phyloP scores from a whole-genome alignment of 2,113 vertebrate species.

The Rhegmatorhina hoffmannsi region DNA sequence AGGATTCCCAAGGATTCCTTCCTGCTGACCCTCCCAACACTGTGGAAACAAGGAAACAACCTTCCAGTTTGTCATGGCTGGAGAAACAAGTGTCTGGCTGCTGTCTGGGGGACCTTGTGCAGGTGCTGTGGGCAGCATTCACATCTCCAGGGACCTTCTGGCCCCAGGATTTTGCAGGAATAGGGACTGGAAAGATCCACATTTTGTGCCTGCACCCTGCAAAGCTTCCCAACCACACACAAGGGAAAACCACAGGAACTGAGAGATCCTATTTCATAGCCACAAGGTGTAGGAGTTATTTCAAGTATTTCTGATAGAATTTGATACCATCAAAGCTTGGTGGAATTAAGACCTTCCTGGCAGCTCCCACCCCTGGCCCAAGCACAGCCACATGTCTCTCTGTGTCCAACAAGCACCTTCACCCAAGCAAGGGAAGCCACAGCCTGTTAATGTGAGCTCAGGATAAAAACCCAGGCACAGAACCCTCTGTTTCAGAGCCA shows the following conservation, averaged over 20 bases:
- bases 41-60: rapidly evolving
- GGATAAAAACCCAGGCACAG: not conserved
- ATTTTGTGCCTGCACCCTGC: rapidly evolving
- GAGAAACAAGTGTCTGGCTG: not conserved
- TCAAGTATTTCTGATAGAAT: not conserved
- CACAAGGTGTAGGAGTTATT: not conserved
- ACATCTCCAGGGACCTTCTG: not conserved
- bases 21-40: not conserved
- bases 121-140: not conserved
- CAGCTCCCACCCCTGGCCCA: not conserved
- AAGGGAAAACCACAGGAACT: not conserved
- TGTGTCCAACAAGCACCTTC: not conserved
- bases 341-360: not conserved
- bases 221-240: not conserved
- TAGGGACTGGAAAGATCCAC: rapidly evolving
- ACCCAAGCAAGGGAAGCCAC: rapidly evolving
- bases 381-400: rapidly evolving
- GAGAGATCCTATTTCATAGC: not conserved
- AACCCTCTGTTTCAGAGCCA: not conserved
- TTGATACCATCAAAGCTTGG: not conserved
- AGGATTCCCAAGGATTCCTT: not conserved
- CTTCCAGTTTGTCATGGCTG: not conserved
- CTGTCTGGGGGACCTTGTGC: not conserved
- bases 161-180: not conserved
- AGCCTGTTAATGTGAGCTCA: not conserved